Evolutionary conservation across 2,797 vertebrate genomes (phyloP).

Genomic region (Notamacropus eugenii): DNA sequence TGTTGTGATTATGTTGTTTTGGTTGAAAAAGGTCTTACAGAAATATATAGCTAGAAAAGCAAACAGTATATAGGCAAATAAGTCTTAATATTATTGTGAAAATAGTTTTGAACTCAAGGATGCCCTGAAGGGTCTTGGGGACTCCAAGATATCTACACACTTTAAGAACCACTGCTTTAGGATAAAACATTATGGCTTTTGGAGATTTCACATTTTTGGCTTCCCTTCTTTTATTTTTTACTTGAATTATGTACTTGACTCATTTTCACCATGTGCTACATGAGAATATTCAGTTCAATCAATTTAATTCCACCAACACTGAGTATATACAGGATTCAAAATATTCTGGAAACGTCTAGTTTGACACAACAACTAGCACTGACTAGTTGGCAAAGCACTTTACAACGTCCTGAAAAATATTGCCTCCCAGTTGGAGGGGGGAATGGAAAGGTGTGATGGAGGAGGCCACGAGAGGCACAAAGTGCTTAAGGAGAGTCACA

Average conservation of each 20-base stretch:
- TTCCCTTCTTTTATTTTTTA: neutral
- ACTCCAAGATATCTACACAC: no score
- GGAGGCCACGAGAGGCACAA: neutral
- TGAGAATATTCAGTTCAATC: neutral
- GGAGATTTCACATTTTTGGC: no score
- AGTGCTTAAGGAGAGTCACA: neutral
- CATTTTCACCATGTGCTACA: neutral
- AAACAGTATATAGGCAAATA: no score
- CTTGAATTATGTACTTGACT: neutral
- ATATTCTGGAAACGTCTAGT: neutral
- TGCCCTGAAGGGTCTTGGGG: no score
- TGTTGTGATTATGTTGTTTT: no score
- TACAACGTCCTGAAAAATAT: neutral
- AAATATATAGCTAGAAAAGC: no score
- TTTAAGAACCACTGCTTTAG: no score
- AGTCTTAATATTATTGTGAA: no score
- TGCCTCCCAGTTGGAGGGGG: neutral
- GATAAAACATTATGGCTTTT: no score
- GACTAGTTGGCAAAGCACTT: neutral
- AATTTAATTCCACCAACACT: neutral
- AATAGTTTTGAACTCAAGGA: no score
- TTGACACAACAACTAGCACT: neutral
- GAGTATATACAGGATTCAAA: neutral
- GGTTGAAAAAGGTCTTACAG: no score
- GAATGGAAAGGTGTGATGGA: neutral